Percentiles rank a stretch among this genome's conserved stretches.
These are phyloP conservation scores for Papilio dardanus DNA, from an alignment of 1,140 invertebrate species.

Conservation along the genomic window DNA sequence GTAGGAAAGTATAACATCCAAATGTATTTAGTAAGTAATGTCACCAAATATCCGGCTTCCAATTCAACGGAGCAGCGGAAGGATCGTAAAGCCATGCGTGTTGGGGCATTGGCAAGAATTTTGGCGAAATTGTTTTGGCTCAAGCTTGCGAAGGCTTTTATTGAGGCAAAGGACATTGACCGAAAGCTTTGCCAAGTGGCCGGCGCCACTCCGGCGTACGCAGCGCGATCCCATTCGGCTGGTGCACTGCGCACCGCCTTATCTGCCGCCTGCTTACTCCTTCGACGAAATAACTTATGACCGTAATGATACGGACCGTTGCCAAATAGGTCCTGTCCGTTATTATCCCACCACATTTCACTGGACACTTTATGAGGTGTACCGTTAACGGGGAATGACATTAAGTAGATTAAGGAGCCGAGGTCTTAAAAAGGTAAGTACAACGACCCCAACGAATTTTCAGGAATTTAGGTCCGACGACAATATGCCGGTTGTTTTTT, in stretches of 20 bases:
- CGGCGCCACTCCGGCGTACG: constrained; percentile 74
- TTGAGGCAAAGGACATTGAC: constrained; percentile 71
- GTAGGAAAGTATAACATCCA: background rate
- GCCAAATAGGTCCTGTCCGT: constrained; percentile 67
- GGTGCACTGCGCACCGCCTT: constrained; percentile 76
- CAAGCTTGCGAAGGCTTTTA: constrained; percentile 74
- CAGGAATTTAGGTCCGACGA: constrained; percentile 39
- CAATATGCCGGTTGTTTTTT: constrained; percentile 42
- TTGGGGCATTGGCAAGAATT: constrained; percentile 73
- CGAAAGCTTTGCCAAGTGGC: constrained; percentile 73
- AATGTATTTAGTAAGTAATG: constrained; percentile 26
- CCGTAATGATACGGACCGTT: constrained; percentile 60
- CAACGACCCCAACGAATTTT: constrained; percentile 42
- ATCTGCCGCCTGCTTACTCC: constrained; percentile 60
- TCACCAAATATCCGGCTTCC: constrained; percentile 39
- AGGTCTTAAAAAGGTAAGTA: constrained; percentile 36
- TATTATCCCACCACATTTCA: constrained; percentile 41
- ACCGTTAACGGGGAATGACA: constrained; percentile 39
- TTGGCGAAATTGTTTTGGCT: constrained; percentile 80
- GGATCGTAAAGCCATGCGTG: constrained; percentile 72
- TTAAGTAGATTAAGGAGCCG: constrained; percentile 39
- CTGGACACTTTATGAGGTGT: constrained; percentile 37
- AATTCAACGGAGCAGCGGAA: constrained; percentile 46
- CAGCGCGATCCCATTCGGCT: constrained; percentile 64
- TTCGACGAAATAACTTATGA: constrained; percentile 65